Evolutionary conservation across 2,113 vertebrate genomes (phyloP).

Genomic region (Anthoscopus minutus): DNA sequence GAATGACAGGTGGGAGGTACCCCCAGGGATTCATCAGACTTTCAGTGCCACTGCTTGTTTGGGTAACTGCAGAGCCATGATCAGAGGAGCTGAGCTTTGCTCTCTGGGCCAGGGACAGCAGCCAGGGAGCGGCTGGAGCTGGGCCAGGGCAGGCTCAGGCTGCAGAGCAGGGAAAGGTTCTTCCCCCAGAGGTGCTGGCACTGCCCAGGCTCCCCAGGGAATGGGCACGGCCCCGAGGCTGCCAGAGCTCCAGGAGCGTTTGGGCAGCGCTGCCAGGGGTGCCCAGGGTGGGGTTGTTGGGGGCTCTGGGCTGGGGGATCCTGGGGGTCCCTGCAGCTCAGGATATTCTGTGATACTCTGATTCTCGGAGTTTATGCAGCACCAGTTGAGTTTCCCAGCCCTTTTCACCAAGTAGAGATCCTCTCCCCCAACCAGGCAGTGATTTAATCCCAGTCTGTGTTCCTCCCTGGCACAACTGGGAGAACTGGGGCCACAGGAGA

Average conservation of each 20-base stretch:
- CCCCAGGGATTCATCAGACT: background rate
- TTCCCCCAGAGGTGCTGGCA: background rate
- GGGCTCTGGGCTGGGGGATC: background rate
- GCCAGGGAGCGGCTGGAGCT: background rate
- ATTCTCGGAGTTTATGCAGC: background rate
- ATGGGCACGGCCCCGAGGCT: background rate
- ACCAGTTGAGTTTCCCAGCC: background rate
- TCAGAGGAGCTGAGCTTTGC: background rate
- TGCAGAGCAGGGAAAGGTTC: background rate
- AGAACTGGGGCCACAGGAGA: background rate
- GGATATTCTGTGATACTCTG: background rate
- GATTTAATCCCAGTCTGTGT: background rate
- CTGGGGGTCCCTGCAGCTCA: fast-evolving
- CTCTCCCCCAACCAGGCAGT: background rate
- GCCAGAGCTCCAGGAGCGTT: background rate
- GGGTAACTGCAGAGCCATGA: background rate
- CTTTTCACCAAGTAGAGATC: fast-evolving
- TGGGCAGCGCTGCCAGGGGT: no score
- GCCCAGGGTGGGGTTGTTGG: background rate
- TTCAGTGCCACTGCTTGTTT: background rate
- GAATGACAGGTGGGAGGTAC: background rate
- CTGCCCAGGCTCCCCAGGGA: background rate
- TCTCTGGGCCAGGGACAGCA: background rate
- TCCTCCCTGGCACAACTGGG: background rate
- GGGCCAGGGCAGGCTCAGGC: background rate